A percentile compares a stretch with the other conserved stretches of the same genome.
These are phyloP conservation scores for Electrophaes corylata DNA, from an alignment of 2,888 invertebrate genomes.

Conservation along the genomic window DNA sequence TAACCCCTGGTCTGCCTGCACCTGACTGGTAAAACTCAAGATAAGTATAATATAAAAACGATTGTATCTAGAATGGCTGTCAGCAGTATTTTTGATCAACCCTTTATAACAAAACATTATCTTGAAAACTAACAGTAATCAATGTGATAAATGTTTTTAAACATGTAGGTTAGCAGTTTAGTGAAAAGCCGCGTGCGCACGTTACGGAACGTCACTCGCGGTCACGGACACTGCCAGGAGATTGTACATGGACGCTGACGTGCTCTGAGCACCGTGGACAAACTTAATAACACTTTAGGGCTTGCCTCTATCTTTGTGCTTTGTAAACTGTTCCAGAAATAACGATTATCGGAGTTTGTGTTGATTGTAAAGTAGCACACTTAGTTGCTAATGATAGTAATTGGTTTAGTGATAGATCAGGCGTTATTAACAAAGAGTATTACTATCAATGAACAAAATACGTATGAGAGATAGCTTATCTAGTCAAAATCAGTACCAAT, in stretches of 20 bases:
- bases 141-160: neutral
- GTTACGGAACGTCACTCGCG: slow-evolving; percentile 27
- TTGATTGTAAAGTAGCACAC: too few species aligned
- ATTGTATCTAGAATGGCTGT: too few species aligned
- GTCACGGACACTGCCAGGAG: slow-evolving; percentile 35
- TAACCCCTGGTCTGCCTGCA: too few species aligned
- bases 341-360: neutral
- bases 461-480: too few species aligned
- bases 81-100: too few species aligned
- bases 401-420: too few species aligned
- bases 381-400: too few species aligned
- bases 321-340: neutral
- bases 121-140: neutral
- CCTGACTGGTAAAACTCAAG: too few species aligned
- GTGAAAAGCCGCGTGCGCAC: slow-evolving; percentile 27
- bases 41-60: too few species aligned
- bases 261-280: slow-evolving; percentile 5
- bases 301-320: neutral
- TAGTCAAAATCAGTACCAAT: too few species aligned
- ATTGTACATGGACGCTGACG: slow-evolving; percentile 21
- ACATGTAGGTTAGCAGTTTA: slow-evolving; percentile 26
- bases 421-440: too few species aligned
- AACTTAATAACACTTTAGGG: slow-evolving; percentile 4
- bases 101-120: neutral
- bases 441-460: too few species aligned